phyloP scores from a whole-genome alignment of 2,888 invertebrate genomes.

The Serripes groenlandicus region DNA sequence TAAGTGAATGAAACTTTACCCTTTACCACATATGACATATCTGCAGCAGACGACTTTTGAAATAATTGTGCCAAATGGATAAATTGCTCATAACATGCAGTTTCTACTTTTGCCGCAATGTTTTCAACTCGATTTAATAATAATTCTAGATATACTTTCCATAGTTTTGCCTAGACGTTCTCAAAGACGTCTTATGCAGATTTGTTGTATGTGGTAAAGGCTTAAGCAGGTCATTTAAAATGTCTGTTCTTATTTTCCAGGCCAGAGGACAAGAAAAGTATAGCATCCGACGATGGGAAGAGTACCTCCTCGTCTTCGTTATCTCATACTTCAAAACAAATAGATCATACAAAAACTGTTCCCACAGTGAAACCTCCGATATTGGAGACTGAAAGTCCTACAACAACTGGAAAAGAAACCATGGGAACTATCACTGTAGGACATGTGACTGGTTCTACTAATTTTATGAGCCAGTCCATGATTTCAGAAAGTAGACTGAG shows the following conservation, averaged over 20 bases:
- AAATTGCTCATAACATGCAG: too few species aligned
- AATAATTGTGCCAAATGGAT: too few species aligned
- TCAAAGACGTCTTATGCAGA: background rate
- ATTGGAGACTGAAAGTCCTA: constrained; percentile 75
- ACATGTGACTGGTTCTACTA: constrained; percentile 33
- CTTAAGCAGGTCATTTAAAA: background rate
- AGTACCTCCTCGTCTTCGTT: constrained; percentile 81
- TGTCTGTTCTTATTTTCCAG: constrained; percentile 62
- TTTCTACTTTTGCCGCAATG: background rate
- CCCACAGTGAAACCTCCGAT: constrained; percentile 47
- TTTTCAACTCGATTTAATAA: background rate
- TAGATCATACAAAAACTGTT: constrained; percentile 71
- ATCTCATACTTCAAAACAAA: constrained; percentile 62
- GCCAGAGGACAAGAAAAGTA: constrained; percentile 76
- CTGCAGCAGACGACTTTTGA: too few species aligned
- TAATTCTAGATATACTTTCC: background rate
- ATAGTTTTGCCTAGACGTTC: background rate
- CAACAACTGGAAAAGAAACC: constrained; percentile 25
- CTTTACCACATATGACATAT: too few species aligned
- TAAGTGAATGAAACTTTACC: too few species aligned
- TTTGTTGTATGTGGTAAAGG: background rate
- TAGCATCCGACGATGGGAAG: constrained; percentile 75
- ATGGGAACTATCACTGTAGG: constrained; percentile 45
- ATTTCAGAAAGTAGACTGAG: constrained; percentile 43
- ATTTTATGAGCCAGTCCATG: constrained; percentile 61